phyloP scores from a whole-genome alignment of 2,797 vertebrate species.

The Clarias platycephalus region DNA sequence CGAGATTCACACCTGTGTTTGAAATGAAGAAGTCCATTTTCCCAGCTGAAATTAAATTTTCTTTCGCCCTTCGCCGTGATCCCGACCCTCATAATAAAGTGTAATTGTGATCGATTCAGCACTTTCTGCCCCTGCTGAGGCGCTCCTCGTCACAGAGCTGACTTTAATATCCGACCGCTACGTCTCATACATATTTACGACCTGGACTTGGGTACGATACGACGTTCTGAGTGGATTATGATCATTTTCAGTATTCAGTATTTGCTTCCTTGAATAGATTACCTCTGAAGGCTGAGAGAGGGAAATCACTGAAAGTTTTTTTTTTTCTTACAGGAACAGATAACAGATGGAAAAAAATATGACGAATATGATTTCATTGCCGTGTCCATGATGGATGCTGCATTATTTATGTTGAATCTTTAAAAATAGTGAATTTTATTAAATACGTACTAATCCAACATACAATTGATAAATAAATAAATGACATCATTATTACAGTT shows the following conservation, averaged over 20 bases:
- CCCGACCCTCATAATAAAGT: constrained; percentile 2
- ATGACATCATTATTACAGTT: neutral
- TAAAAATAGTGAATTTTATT: neutral
- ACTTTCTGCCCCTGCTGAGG: constrained; percentile 13
- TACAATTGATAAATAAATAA: neutral
- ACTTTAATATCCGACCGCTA: constrained; percentile 35
- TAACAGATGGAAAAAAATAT: too few relatives aligned
- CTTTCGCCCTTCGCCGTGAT: neutral
- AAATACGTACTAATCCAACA: neutral
- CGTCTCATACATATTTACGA: constrained; percentile 45
- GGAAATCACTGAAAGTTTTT: neutral
- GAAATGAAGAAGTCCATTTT: neutral
- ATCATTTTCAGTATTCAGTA: constrained; percentile 4
- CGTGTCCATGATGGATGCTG: too few relatives aligned
- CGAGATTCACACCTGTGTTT: neutral
- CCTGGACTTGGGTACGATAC: neutral
- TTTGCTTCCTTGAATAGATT: constrained; percentile 16
- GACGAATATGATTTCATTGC: neutral
- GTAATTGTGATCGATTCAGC: constrained; percentile 37
- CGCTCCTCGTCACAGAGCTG: neutral
- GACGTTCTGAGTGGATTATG: constrained; percentile 29
- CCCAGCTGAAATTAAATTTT: neutral
- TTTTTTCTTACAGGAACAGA: neutral
- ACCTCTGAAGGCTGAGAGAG: neutral
- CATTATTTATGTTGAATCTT: too few relatives aligned